Evolutionary conservation across 2,797 vertebrate species (phyloP).

Genomic region (Hydrocynus forskahlii): DNA sequence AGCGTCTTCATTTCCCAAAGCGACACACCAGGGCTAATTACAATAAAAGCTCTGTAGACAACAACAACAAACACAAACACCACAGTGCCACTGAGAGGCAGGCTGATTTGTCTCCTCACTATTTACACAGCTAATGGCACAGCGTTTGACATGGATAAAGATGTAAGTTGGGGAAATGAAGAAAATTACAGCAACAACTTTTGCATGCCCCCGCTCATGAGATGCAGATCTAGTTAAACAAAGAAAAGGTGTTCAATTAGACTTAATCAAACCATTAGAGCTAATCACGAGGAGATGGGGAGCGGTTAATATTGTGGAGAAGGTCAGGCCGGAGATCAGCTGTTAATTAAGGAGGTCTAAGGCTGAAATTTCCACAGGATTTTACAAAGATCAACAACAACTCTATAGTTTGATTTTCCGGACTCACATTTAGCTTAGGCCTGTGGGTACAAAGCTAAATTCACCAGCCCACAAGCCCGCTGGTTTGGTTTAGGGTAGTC

Average conservation of each 20-base stretch:
- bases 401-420: background rate
- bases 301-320: slow-evolving; percentile 3
- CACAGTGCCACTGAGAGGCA: background rate
- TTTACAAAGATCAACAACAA: background rate
- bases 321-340: slow-evolving; percentile 19
- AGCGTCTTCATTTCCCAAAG: background rate
- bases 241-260: slow-evolving; percentile 44
- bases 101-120: background rate
- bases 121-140: background rate
- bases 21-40: background rate
- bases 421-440: background rate
- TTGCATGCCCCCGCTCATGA: background rate
- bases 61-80: background rate
- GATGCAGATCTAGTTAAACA: background rate
- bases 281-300: slow-evolving; percentile 39
- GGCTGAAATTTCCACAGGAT: background rate
- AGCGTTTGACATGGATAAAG: background rate
- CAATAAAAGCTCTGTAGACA: background rate
- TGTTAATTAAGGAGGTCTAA: slow-evolving; percentile 19
- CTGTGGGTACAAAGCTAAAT: background rate
- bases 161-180: background rate
- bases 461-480: background rate
- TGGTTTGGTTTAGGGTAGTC: background rate
- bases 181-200: slow-evolving; percentile 2
- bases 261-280: slow-evolving; percentile 44